Base-by-base conservation (phyloP, 2,113 vertebrate genomes). In the Talpa occidentalis region DNA sequence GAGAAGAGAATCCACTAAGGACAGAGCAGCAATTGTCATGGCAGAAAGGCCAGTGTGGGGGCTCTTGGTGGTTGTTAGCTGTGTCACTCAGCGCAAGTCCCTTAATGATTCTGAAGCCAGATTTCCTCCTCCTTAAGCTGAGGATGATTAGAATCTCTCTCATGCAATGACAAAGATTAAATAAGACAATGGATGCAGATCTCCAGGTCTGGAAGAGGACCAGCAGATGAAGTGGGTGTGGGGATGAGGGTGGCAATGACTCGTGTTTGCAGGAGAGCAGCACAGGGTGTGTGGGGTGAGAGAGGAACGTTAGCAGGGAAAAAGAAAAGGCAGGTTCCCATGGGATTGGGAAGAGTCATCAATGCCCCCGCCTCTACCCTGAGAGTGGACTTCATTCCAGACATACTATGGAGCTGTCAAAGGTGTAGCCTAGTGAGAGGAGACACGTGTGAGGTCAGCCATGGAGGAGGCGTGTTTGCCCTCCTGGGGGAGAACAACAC, bases 231-330 rank as follows among this genome's bases (percentile, higher is more conserved):
- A 26, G 30, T 0, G 24, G 10, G 16, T 10, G 26, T 16, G 19
- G 44, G 21, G 73, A 6, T 0, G 1, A 2, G 0, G 3, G 14
- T 40, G 70, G 42, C 14, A 15, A 3, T 28, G 4, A 3, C 4
- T 70, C 14, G 37, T 12, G 2, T 10, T 30, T 22, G 30, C 49
- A 11, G 19, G 0, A 2, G 15, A 42, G 22, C 66, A 28, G 17
- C 8, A 32, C 21, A 30, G 21, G 19, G 6, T 12, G 44, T 62
- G 64, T 24, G 35, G 32, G 12, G 14, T 40, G 40, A 10, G 35
- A 74, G 40, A 52, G 17, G 54, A 19, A 69, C 16, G 17, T 42
- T 6, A 77, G 54, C 67, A 81, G 40, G 40, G 28, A 76, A 6
- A 67, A 42, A 83, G 37, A 32, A 89, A 70, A 73, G 84, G 35